Evolutionary conservation across 23 tunicate genomes (phyloP), one percentile per base, ranked within the genome.

Genomic region (Clavelina lepadiformis): DNA sequence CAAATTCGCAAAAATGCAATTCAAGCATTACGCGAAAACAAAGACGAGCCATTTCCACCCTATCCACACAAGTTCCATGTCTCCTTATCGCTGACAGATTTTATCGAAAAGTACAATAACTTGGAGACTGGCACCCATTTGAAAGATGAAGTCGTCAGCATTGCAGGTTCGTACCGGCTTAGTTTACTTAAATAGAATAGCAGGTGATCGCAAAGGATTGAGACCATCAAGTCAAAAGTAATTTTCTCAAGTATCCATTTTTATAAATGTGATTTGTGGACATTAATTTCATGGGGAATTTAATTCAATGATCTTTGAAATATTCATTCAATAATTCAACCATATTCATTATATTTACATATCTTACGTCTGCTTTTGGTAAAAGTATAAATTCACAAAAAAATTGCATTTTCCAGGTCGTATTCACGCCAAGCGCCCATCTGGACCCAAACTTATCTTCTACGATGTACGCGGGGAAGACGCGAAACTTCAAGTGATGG

Each of bases 51-150:
- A 3, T 25, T n/a, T n/a, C n/a, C n/a, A n/a, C n/a, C n/a, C n/a
- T 93, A 93, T 38, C 98, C 98, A 2, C 98, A 93, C 79, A 93
- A 93, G 37, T 93, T 93, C 32, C 88, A 93, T 68, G 98, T 93
- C 1, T 55, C 76, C 4, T 58, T 79, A 11, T 79, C 93, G 5
- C 65, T 93, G 25, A 54, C 56, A 32, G 86, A 79, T 32, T 93
- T 51, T 52, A 79, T 93, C 19, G 78, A 85, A 34, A 78, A 61
- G 46, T 84, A 72, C 67, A 65, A 44, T 27, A 19, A 77, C 35
- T 36, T 93, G 20, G 82, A 84, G 60, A 77, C 33, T 27, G 98
- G 98, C 0, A 33, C 49, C 22, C 88, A 78, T 46, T 31, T 61
- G 19, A 72, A 74, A 8, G 83, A 73, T 33, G 76, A 34, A 5